Conservation (phyloP, 1,140 invertebrate genomes). For the Calliopsis andreniformis region DNA sequence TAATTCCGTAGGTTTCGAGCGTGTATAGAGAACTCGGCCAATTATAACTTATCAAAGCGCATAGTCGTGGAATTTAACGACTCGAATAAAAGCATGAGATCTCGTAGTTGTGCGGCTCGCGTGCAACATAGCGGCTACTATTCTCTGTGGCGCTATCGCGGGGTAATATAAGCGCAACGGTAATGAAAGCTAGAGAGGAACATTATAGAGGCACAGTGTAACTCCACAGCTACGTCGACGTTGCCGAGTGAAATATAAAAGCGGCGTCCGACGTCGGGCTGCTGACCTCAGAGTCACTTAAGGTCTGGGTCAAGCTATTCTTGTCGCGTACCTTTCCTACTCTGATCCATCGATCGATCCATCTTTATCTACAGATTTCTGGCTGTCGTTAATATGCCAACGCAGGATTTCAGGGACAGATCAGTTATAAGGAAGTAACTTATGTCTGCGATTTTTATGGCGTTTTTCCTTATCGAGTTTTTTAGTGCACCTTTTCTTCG, state of each 20-base stretch:
- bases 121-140: slow-evolving; percentile 38
- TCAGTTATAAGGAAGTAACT: not conserved
- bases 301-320: slow-evolving; percentile 75
- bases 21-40: not conserved
- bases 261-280: slow-evolving; percentile 49
- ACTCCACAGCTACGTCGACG: slow-evolving; percentile 30
- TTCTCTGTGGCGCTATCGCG: not conserved
- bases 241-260: slow-evolving; percentile 61
- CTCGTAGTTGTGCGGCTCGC: slow-evolving; percentile 9
- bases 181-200: slow-evolving; percentile 45
- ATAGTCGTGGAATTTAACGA: slow-evolving; percentile 14
- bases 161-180: slow-evolving; percentile 14
- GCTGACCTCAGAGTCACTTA: slow-evolving; percentile 65
- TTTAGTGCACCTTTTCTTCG: not conserved
- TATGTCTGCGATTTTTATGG: too few relatives aligned
- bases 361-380: slow-evolving; percentile 53
- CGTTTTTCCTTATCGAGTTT: not conserved
- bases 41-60: not conserved
- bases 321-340: slow-evolving; percentile 61
- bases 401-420: not conserved
- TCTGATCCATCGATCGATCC: slow-evolving; percentile 57
- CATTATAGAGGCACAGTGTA: slow-evolving; percentile 24
- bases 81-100: slow-evolving; percentile 8
- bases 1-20: not conserved
- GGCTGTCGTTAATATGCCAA: slow-evolving; percentile 7